Base-by-base conservation (phyloP, 2,888 invertebrate genomes). In the Lymantria dispar region DNA sequence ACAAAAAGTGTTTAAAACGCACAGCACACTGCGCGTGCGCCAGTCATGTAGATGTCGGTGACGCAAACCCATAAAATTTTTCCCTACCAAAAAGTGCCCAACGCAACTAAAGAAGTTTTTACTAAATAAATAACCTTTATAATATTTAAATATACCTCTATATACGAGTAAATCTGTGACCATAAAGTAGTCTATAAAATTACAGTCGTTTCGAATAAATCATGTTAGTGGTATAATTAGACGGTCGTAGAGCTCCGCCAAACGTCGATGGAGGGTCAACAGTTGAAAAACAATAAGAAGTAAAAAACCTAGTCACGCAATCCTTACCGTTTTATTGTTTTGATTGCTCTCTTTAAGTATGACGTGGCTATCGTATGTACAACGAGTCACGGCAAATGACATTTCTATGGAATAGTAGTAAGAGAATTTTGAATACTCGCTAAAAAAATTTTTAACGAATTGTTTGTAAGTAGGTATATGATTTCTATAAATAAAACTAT, bases 221-320 rank as follows among this genome's bases (percentile, higher is more conserved):
- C 80, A 83, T 83, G 83, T 80, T 74, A 79, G 76, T 78, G 52
- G 76, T 80, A 78, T 83, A 85, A 85, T 87, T 85, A 85, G 62
- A 61, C 60, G 64, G 63, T 71, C 70, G 67, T 70, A 70, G 74
- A 54, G 43, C 47, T 68, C 67, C 66, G 66, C 70, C 77, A 73
- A 79, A 85, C 76, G 83, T 86, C 85, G 79, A 87, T 85, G 76
- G 78, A 73, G 85, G 88, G 87, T 85, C 86, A 87, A 81, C 85
- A 81, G 76, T 84, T 85, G 78, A 79, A 85, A 87, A 88, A 89
- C 86, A 87, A 88, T 88, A 86, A 87, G 87, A 86, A 84, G 81
- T 80, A 86, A 78, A 85, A 84, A 75, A 78, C 79, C 84, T 84
- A 85, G 87, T 88, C 87, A 89, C 88, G 87, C 88, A 74, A 88